A percentile compares a stretch with the other conserved stretches of the same genome.
Conservation (phyloP, 2,888 invertebrate species). For the Danaus chrysippus region DNA sequence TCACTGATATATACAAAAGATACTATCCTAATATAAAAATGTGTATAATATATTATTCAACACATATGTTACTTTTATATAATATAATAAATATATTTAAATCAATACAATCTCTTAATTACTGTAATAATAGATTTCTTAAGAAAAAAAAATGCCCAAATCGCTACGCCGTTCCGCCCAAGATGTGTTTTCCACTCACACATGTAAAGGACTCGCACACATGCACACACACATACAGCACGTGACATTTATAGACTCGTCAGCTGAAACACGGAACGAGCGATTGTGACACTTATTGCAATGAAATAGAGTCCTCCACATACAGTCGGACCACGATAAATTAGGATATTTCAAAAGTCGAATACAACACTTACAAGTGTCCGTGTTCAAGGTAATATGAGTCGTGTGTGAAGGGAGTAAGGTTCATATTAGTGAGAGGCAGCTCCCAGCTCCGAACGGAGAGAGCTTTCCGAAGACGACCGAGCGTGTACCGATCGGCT, state of each 20-base stretch:
- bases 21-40: too few species aligned
- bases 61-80: not conserved
- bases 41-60: too few species aligned
- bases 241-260: conserved; percentile 71
- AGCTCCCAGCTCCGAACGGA: conserved; percentile 68
- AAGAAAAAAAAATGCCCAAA: conserved; percentile 58
- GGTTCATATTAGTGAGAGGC: conserved; percentile 45
- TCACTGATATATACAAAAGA: too few species aligned
- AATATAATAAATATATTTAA: not conserved
- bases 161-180: conserved; percentile 51
- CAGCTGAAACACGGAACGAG: conserved; percentile 62
- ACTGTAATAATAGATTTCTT: conserved; percentile 29
- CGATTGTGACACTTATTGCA: conserved; percentile 41
- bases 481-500: conserved; percentile 76
- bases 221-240: conserved; percentile 31
- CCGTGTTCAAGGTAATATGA: conserved; percentile 29
- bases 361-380: conserved; percentile 59
- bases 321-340: conserved; percentile 48
- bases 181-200: conserved; percentile 69
- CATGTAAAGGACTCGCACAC: conserved; percentile 39
- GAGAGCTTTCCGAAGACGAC: conserved; percentile 68
- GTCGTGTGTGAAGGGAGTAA: conserved; percentile 34
- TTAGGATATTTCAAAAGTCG: conserved; percentile 74
- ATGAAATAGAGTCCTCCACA: conserved; percentile 40
- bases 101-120: not conserved